Percentiles rank a stretch among this genome's conserved stretches.
These are phyloP conservation scores for Pithecia hirsuta DNA, from an alignment of 2,797 vertebrate species.

Conservation along the genomic window DNA sequence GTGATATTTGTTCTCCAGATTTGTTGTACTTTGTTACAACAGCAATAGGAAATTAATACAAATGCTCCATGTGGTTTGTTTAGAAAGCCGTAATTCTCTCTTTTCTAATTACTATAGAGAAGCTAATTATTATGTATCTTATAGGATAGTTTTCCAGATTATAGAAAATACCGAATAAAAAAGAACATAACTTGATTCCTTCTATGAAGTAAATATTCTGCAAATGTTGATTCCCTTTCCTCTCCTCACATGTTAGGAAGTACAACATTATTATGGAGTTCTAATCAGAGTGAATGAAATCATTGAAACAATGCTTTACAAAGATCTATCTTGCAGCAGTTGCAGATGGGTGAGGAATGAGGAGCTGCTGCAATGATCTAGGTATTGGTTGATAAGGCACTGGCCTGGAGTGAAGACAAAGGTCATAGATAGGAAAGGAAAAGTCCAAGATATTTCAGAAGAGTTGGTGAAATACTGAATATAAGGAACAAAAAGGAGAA, in stretches of 20 bases:
- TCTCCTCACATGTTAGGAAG: neutral
- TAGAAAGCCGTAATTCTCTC: neutral
- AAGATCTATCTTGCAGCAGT: neutral
- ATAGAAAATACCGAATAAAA: neutral
- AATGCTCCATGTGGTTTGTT: neutral
- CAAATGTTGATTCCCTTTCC: neutral
- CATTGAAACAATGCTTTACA: neutral
- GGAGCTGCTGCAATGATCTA: neutral
- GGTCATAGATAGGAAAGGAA: neutral
- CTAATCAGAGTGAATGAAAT: neutral
- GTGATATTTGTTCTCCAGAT: neutral
- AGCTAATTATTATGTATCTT: neutral
- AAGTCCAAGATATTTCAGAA: neutral
- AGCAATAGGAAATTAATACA: neutral
- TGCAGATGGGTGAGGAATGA: neutral
- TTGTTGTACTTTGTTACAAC: neutral
- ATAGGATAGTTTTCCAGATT: neutral
- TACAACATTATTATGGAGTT: neutral
- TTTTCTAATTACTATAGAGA: neutral
- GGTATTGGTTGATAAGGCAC: neutral
- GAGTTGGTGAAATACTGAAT: neutral
- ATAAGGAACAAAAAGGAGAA: neutral
- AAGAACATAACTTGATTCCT: neutral
- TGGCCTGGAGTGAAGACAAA: neutral
- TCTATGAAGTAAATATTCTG: neutral